These are phyloP conservation scores for Hippolais icterina DNA, from an alignment of 2,113 vertebrate genomes.

Conservation along the genomic window DNA sequence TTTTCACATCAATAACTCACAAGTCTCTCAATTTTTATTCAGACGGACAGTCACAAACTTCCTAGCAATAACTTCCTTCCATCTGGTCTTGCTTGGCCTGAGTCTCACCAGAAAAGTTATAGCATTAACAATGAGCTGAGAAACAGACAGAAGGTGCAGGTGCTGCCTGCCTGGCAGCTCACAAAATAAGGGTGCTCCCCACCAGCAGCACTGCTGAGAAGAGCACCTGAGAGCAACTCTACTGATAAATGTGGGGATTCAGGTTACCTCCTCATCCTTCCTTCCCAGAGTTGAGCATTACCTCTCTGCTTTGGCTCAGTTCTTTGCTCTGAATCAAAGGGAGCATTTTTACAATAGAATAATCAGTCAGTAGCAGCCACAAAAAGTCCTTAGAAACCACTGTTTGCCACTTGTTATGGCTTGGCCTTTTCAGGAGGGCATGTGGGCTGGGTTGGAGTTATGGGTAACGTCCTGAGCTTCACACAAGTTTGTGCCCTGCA, in stretches of 20 bases:
- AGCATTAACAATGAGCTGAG: background rate
- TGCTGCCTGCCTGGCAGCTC: background rate
- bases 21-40: background rate
- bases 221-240: background rate
- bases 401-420: background rate
- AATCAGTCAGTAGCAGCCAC: background rate
- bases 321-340: background rate
- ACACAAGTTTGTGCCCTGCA: background rate
- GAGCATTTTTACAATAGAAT: background rate
- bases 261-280: background rate
- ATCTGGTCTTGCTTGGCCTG: background rate
- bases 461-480: rapidly evolving
- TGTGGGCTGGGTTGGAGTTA: background rate
- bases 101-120: background rate
- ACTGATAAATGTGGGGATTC: background rate
- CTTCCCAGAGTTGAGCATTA: background rate
- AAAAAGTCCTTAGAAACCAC: background rate
- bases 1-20: background rate
- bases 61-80: background rate
- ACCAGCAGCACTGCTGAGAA: background rate
- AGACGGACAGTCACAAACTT: background rate
- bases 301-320: background rate
- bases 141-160: background rate
- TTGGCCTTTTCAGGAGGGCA: background rate
- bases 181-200: background rate